Percentiles rank a stretch among this genome's conserved stretches.
These are phyloP conservation scores for Echeneis naucrates DNA, from an alignment of 2,797 vertebrate species.

Conservation along the genomic window DNA sequence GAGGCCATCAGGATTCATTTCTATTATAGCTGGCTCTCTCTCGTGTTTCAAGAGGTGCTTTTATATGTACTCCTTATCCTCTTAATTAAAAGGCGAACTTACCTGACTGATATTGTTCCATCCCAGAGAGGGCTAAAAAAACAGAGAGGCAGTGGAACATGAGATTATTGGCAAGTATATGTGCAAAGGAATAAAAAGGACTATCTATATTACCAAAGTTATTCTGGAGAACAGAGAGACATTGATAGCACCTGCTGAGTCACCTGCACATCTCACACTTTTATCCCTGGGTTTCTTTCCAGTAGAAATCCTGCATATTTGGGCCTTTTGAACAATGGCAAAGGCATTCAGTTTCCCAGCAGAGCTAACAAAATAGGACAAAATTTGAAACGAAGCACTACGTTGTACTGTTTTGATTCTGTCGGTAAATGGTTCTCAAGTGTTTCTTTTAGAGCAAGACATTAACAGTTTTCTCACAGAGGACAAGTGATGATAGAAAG, in stretches of 20 bases:
- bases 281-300: constrained; percentile 3
- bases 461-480: not conserved
- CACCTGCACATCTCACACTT: constrained; percentile 24
- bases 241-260: constrained; percentile 42
- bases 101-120: constrained; percentile 60
- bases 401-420: not conserved
- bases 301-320: constrained; percentile 18
- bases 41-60: constrained; percentile 35
- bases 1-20: constrained; percentile 31
- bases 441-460: not conserved
- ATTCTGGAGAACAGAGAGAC: constrained; percentile 51
- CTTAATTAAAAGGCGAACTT: constrained; percentile 65
- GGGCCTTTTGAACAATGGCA: constrained; percentile 7
- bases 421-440: not conserved
- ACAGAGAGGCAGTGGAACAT: constrained; percentile 15
- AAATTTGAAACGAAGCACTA: not conserved
- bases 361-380: constrained; percentile 18
- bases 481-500: not conserved
- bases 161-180: constrained; percentile 31
- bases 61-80: constrained; percentile 27
- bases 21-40: constrained; percentile 19
- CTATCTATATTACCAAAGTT: constrained; percentile 32
- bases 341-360: constrained; percentile 22
- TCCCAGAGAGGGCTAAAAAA: constrained; percentile 34
- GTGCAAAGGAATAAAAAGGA: constrained; percentile 35